Conservation (phyloP, 2,888 invertebrate species). For the Sarcophaga carnaria region DNA sequence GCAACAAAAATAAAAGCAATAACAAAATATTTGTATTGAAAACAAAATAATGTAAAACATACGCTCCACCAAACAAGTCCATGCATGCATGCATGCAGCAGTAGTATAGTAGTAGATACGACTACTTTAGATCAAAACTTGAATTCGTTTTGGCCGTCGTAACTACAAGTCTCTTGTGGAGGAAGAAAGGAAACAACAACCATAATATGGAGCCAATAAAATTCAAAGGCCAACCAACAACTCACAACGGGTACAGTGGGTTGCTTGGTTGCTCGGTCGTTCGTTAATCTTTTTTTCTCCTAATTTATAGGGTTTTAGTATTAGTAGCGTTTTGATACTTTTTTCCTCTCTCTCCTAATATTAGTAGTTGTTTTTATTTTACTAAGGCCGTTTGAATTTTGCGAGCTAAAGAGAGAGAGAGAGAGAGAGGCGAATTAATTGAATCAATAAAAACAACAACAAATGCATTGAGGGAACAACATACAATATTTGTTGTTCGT, state of each 20-base stretch:
- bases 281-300: conserved; percentile 6
- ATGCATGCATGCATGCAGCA: neutral
- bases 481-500: conserved; percentile 13
- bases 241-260: conserved; percentile 57
- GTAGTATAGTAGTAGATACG: conserved; percentile 5
- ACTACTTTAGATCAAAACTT: conserved; percentile 64
- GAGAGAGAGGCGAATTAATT: neutral
- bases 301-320: conserved; percentile 16
- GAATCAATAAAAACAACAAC: neutral
- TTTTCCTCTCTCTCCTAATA: neutral
- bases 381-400: conserved; percentile 39
- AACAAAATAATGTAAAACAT: conserved; percentile 19
- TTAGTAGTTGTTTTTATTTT: conserved; percentile 11
- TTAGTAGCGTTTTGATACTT: neutral
- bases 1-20: conserved; percentile 25
- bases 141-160: conserved; percentile 42
- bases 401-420: neutral
- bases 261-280: conserved; percentile 48
- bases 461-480: neutral
- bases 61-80: neutral
- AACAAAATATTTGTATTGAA: conserved; percentile 21
- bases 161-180: neutral
- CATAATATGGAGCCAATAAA: conserved; percentile 39
- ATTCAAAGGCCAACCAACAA: conserved; percentile 58
- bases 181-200: conserved; percentile 55